These are phyloP conservation scores for Nasua narica DNA, from an alignment of 2,797 vertebrate species.

Conservation along the genomic window DNA sequence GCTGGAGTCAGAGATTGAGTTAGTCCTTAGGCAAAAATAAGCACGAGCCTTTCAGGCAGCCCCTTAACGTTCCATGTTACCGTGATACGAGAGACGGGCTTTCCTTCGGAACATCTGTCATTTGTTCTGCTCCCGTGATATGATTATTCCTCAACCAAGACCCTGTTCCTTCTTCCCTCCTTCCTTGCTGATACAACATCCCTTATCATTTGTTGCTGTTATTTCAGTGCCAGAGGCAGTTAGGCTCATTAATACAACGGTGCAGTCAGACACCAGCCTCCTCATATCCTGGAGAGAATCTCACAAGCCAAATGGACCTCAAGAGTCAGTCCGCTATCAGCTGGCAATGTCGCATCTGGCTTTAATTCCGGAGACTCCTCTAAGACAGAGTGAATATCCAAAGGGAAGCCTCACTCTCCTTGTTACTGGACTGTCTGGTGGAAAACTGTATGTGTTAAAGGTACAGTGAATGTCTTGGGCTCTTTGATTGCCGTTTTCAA, in stretches of 20 bases:
- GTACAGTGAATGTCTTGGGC: constrained; percentile 50
- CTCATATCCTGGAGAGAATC: constrained; percentile 80
- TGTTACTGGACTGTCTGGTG: constrained; percentile 69
- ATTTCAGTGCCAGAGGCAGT: constrained; percentile 82
- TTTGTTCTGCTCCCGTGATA: background rate
- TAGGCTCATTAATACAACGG: constrained; percentile 36
- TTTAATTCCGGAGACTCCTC: constrained; percentile 70
- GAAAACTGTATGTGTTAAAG: constrained; percentile 78
- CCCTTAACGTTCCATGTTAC: background rate
- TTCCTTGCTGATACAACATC: background rate
- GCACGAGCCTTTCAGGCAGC: background rate
- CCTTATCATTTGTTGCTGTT: constrained; percentile 28
- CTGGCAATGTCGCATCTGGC: constrained; percentile 72
- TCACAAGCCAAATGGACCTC: constrained; percentile 79
- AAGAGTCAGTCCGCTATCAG: constrained; percentile 81
- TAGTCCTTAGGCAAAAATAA: constrained; percentile 45
- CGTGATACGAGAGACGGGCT: background rate
- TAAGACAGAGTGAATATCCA: constrained; percentile 78
- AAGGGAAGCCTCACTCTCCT: constrained; percentile 68
- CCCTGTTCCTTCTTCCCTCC: background rate
- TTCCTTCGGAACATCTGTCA: background rate
- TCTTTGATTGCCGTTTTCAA: background rate
- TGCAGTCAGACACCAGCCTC: constrained; percentile 79
- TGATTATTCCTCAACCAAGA: background rate
- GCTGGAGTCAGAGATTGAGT: constrained; percentile 21